phyloP scores from a whole-genome alignment of 1,140 invertebrate species.

The Calephelis nemesis region DNA sequence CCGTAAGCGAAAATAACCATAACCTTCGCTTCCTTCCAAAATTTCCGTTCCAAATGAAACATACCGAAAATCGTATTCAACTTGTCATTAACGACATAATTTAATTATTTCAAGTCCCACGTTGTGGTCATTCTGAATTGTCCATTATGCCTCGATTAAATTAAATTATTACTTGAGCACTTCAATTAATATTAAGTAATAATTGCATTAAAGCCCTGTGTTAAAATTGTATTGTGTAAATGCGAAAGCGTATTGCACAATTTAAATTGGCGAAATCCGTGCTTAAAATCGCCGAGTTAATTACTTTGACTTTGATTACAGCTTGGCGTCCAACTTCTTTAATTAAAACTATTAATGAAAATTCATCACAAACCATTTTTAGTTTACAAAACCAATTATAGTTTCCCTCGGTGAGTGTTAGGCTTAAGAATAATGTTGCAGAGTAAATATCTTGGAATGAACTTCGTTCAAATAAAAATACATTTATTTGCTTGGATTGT shows the following conservation, averaged over 20 bases:
- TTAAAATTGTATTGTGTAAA: conserved; percentile 2
- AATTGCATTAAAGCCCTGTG: neutral
- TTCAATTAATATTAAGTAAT: neutral
- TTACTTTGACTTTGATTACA: neutral
- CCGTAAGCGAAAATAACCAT: too few relatives aligned
- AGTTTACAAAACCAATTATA: neutral
- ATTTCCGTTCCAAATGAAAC: too few relatives aligned
- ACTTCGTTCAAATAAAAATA: too few relatives aligned
- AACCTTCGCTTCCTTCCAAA: too few relatives aligned
- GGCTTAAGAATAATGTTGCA: neutral
- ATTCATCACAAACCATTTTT: conserved; percentile 1
- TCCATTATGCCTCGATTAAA: neutral
- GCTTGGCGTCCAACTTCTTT: neutral
- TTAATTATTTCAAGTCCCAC: too few relatives aligned
- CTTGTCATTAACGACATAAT: too few relatives aligned
- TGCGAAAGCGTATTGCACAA: neutral
- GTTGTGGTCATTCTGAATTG: too few relatives aligned
- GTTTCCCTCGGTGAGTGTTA: neutral
- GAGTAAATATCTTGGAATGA: too few relatives aligned
- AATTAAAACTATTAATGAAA: conserved; percentile 14
- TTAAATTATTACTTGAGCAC: neutral
- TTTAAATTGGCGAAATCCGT: neutral
- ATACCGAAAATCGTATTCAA: too few relatives aligned
- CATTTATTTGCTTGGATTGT: too few relatives aligned
- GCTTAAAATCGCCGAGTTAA: conserved; percentile 3